These are phyloP conservation scores for Rhinophrynus dorsalis DNA, from an alignment of 2,797 vertebrate genomes.

Conservation along the genomic window DNA sequence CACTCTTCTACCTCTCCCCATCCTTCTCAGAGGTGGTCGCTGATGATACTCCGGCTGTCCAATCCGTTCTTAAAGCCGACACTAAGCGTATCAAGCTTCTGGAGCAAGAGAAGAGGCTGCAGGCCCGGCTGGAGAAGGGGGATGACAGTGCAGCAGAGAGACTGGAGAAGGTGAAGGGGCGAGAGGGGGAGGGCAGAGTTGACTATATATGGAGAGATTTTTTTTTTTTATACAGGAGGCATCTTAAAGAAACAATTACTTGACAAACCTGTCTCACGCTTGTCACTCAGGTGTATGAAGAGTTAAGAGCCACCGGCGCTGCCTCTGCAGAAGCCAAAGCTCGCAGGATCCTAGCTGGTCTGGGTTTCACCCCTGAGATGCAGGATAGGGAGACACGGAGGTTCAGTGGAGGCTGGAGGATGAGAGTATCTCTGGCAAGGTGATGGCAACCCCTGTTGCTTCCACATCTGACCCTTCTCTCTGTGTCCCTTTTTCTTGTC, in stretches of 20 bases:
- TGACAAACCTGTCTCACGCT: no score
- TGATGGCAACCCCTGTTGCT: slow-evolving; percentile 45
- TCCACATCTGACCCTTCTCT: neutral
- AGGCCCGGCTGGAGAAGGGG: slow-evolving; percentile 80
- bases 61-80: slow-evolving; percentile 88
- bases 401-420: slow-evolving; percentile 92
- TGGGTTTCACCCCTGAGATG: slow-evolving; percentile 89
- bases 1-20: neutral
- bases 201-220: neutral
- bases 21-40: slow-evolving; percentile 81
- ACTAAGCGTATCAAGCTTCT: slow-evolving; percentile 82
- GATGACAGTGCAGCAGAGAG: slow-evolving; percentile 80
- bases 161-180: slow-evolving; percentile 74
- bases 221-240: neutral
- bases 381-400: slow-evolving; percentile 88
- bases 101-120: slow-evolving; percentile 81
- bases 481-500: no score
- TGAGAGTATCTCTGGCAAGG: slow-evolving; percentile 93
- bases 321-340: slow-evolving; percentile 88
- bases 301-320: slow-evolving; percentile 80
- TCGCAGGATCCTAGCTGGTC: slow-evolving; percentile 85
- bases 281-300: slow-evolving; percentile 82
- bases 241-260: neutral
- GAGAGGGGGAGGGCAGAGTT: neutral
- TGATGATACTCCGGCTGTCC: slow-evolving; percentile 85